phyloP scores from a whole-genome alignment of 2,797 vertebrate species.

The Heterohyrax brucei region DNA sequence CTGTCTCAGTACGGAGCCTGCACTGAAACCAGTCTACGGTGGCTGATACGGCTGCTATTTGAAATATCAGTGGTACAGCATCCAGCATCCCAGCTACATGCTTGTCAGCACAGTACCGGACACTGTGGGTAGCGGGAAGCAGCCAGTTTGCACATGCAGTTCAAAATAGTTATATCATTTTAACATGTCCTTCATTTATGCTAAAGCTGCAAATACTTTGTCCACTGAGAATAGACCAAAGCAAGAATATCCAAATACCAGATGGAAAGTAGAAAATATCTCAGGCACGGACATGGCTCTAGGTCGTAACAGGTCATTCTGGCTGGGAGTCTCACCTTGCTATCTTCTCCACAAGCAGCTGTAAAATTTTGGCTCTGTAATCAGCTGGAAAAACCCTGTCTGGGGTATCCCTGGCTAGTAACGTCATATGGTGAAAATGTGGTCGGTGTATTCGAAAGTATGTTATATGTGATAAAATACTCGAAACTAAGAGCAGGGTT shows the following conservation, averaged over 20 bases:
- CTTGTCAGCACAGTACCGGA: too few relatives aligned
- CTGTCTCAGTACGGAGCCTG: not conserved
- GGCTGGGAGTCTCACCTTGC: rapidly evolving
- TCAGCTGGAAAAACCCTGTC: not conserved
- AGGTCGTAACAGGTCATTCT: rapidly evolving
- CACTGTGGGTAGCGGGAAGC: not conserved
- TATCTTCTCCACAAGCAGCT: not conserved
- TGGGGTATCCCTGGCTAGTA: rapidly evolving
- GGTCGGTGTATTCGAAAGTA: not conserved
- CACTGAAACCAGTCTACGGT: not conserved
- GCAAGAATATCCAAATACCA: not conserved
- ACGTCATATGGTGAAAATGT: rapidly evolving
- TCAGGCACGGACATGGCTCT: rapidly evolving
- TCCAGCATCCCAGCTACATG: not conserved
- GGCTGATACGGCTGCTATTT: not conserved
- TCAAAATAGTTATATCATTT: not conserved
- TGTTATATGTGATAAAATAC: not conserved
- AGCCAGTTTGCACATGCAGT: rapidly evolving
- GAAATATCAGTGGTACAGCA: not conserved
- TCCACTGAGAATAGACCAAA: not conserved
- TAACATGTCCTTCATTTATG: not conserved
- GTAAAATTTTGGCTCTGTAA: not conserved
- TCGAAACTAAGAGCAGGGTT: not conserved
- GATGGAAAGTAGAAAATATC: rapidly evolving
- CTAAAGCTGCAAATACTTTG: not conserved